Evolutionary conservation across 2,888 invertebrate genomes (phyloP).

Genomic region (Anthoptus insignis): DNA sequence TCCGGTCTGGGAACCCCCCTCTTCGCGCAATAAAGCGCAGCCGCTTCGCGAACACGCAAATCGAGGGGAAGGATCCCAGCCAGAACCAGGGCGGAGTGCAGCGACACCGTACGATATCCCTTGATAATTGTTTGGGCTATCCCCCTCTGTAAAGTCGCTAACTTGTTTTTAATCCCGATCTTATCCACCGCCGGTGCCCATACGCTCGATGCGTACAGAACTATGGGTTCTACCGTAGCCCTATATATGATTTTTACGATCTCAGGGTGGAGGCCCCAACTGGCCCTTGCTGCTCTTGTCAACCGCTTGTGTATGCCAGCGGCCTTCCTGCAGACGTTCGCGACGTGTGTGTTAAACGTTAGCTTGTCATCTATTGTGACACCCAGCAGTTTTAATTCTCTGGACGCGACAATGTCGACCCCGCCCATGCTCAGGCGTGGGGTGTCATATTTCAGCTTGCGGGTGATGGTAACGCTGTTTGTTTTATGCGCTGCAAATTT

Average conservation of each 20-base stretch:
- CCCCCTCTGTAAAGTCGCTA: no score
- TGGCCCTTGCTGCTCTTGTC: no score
- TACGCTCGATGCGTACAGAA: slow-evolving; percentile 35
- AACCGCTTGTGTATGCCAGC: no score
- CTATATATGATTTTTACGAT: slow-evolving; percentile 13
- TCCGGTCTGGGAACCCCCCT: no score
- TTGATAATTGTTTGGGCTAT: no score
- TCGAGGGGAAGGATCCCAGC: no score
- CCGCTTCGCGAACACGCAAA: no score
- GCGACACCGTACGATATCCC: no score
- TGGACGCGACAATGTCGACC: neutral
- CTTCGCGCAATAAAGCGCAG: no score
- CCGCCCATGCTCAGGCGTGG: neutral
- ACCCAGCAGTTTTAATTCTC: neutral
- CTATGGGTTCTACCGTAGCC: slow-evolving; percentile 26
- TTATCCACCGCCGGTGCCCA: slow-evolving; percentile 37
- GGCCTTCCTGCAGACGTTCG: neutral
- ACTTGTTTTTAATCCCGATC: no score
- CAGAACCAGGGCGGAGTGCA: no score
- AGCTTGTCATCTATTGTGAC: neutral
- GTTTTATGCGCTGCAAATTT: neutral
- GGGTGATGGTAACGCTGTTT: neutral
- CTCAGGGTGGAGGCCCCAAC: slow-evolving; percentile 18
- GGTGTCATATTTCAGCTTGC: neutral
- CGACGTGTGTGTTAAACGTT: neutral